phyloP scores from a whole-genome alignment of 1,140 invertebrate genomes.

The Scylla paramamosain region DNA sequence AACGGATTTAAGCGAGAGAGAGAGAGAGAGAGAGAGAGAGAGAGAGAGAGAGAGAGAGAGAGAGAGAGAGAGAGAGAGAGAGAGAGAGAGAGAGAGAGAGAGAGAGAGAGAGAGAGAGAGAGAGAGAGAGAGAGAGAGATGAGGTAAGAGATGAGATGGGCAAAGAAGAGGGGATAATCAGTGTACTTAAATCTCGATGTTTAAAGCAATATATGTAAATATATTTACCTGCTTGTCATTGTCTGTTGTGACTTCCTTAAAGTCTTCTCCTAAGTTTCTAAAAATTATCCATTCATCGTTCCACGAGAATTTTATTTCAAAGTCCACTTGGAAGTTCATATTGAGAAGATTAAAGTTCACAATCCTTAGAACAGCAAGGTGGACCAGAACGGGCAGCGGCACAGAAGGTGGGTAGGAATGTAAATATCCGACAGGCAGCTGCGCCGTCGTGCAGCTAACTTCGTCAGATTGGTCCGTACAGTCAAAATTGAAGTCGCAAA shows the following conservation, averaged over 20 bases:
- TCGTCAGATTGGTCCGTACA: constrained; percentile 51
- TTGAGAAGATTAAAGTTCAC: constrained; percentile 8
- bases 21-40: too few species aligned
- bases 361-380: neutral
- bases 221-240: constrained; percentile 21
- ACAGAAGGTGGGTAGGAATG: neutral
- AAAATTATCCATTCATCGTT: constrained; percentile 40
- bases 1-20: too few species aligned
- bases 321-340: constrained; percentile 25
- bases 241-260: neutral
- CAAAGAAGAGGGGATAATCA: too few species aligned
- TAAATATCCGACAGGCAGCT: constrained; percentile 10
- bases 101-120: too few species aligned
- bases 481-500: constrained; percentile 44
- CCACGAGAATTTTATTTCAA: constrained; percentile 25
- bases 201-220: too few species aligned
- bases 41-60: too few species aligned
- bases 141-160: too few species aligned
- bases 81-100: too few species aligned
- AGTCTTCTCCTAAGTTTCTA: neutral
- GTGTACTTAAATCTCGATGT: too few species aligned
- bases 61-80: too few species aligned
- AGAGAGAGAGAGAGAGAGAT: too few species aligned
- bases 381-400: neutral
- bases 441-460: constrained; percentile 34